Percentiles rank a stretch among this genome's conserved stretches.
These are phyloP conservation scores for Clupea harengus DNA, from an alignment of 2,113 vertebrate genomes.

Conservation along the genomic window DNA sequence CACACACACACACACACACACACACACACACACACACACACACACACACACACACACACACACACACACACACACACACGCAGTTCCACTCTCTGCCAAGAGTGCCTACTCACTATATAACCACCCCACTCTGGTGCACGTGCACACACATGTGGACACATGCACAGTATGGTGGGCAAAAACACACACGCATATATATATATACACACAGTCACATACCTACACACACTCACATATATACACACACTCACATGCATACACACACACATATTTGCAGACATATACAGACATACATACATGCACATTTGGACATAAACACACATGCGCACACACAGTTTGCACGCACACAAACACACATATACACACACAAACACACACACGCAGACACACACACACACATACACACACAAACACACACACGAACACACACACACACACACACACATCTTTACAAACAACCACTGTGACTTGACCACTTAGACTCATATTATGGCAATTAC, in stretches of 20 bases:
- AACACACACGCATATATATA: not conserved
- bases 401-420: not conserved
- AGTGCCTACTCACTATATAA: not conserved
- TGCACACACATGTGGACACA: not conserved
- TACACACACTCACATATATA: not conserved
- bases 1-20: constrained; percentile 5
- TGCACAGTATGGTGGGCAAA: no score
- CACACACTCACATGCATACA: no score
- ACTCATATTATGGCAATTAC: not conserved
- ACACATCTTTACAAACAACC: not conserved
- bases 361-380: not conserved
- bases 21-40: not conserved
- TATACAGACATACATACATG: not conserved
- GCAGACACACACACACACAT: not conserved
- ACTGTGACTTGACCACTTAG: not conserved
- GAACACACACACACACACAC: not conserved
- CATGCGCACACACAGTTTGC: not conserved
- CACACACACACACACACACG: not conserved
- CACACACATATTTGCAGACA: not conserved
- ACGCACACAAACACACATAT: not conserved
- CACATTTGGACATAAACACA: no score
- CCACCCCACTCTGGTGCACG: not conserved
- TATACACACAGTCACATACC: not conserved
- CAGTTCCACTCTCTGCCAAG: not conserved
- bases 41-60: not conserved